These are phyloP conservation scores for Calephelis virginiensis DNA, from an alignment of 1,140 invertebrate genomes.

Conservation along the genomic window DNA sequence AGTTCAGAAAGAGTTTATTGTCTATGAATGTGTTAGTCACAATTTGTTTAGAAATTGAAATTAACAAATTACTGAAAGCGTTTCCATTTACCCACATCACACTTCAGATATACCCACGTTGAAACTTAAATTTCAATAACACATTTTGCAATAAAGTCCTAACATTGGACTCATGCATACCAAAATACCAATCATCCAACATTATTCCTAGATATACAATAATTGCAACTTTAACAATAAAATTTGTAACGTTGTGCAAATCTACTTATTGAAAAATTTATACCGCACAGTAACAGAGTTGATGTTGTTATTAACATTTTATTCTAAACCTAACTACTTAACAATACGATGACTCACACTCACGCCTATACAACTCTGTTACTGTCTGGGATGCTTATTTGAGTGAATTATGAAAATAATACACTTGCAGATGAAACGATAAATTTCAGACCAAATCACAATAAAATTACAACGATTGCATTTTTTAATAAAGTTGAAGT, in stretches of 20 bases:
- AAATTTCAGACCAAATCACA: neutral
- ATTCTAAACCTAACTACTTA: slow-evolving; percentile 12
- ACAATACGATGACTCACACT: slow-evolving; percentile 1
- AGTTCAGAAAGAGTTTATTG: too few relatives aligned
- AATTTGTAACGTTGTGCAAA: slow-evolving; percentile 13
- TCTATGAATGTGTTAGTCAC: too few relatives aligned
- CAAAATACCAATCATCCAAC: slow-evolving; percentile 9
- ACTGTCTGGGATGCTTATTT: neutral
- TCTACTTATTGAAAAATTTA: slow-evolving; percentile 1
- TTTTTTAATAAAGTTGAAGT: too few relatives aligned
- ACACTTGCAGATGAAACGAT: neutral
- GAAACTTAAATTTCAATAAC: neutral
- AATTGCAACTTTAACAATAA: neutral
- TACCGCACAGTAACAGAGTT: neutral
- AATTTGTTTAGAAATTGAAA: too few relatives aligned
- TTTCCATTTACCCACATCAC: too few relatives aligned
- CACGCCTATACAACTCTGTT: neutral
- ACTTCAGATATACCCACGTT: too few relatives aligned
- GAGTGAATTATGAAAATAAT: slow-evolving; percentile 3
- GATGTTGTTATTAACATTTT: slow-evolving; percentile 3
- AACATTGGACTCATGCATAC: slow-evolving; percentile 1
- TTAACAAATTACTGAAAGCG: too few relatives aligned
- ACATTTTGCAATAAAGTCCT: neutral
- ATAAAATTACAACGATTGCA: too few relatives aligned
- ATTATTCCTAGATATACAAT: slow-evolving; percentile 10